phyloP scores from a whole-genome alignment of 2,888 invertebrate genomes.

The Eupithecia subfuscata region DNA sequence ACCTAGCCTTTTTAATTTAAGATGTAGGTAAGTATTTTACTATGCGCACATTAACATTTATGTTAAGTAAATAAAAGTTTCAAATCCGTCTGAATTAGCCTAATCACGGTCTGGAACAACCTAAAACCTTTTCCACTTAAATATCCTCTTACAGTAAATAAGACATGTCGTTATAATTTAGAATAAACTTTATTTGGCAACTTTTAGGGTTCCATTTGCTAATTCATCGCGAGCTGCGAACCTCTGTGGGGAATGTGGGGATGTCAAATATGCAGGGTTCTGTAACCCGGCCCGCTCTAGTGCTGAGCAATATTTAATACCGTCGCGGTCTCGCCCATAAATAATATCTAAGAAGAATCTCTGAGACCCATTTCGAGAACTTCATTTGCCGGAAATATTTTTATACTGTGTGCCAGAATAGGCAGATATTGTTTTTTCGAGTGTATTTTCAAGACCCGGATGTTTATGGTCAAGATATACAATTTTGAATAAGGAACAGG shows the following conservation, averaged over 20 bases:
- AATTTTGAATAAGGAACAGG: neutral
- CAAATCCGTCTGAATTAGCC: neutral
- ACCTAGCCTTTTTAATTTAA: neutral
- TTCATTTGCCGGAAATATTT: neutral
- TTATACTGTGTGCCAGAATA: neutral
- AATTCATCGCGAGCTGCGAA: neutral
- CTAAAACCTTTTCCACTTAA: conserved; percentile 3
- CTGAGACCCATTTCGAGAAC: conserved; percentile 2
- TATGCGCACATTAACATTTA: neutral
- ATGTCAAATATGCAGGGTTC: conserved; percentile 1
- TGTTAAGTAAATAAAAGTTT: neutral
- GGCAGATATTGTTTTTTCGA: neutral
- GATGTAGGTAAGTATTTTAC: neutral
- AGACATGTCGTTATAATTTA: neutral
- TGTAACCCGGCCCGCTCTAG: neutral
- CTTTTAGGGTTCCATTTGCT: conserved; percentile 8
- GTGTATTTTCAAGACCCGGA: neutral
- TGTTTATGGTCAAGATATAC: neutral
- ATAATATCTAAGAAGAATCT: conserved; percentile 3
- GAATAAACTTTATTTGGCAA: neutral
- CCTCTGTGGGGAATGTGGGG: neutral
- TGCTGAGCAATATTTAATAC: conserved; percentile 3
- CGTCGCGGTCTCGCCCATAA: neutral
- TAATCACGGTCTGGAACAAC: neutral
- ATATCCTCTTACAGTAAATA: neutral